Percentiles rank a stretch among this genome's conserved stretches.
Evolutionary conservation across 2,888 invertebrate species (phyloP).

Genomic region (Nephrotoma flavescens): DNA sequence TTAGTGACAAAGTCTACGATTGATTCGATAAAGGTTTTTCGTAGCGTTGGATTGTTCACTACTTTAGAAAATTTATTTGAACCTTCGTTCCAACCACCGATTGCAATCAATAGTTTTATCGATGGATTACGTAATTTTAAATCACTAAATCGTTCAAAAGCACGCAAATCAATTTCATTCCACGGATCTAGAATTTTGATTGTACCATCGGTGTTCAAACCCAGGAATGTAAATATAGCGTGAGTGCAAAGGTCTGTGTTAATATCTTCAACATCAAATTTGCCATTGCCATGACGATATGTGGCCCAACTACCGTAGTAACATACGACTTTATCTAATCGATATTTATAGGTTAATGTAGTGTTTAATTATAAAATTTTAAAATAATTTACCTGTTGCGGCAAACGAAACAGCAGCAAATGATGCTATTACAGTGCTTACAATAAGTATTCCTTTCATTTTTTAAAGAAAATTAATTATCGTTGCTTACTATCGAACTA

Average conservation of each 20-base stretch:
- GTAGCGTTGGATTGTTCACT: neutral
- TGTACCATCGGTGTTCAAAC: slow-evolving; percentile 35
- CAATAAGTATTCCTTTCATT: neutral
- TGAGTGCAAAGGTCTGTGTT: slow-evolving; percentile 51
- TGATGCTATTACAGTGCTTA: neutral
- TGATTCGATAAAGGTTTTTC: neutral
- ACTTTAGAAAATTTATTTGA: slow-evolving; percentile 32
- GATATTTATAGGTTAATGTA: neutral
- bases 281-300: slow-evolving; percentile 42
- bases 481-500: neutral
- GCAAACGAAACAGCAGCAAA: neutral
- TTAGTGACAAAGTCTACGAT: slow-evolving; percentile 47
- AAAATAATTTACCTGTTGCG: neutral
- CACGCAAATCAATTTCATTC: slow-evolving; percentile 33
- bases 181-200: slow-evolving; percentile 38
- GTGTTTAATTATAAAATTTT: neutral
- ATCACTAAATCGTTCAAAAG: slow-evolving; percentile 27
- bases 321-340: slow-evolving; percentile 42
- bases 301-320: slow-evolving; percentile 58
- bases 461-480: neutral
- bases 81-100: slow-evolving; percentile 44
- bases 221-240: slow-evolving; percentile 50
- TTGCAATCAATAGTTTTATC: slow-evolving; percentile 34
- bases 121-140: slow-evolving; percentile 30
- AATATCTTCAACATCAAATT: slow-evolving; percentile 44